A percentile compares a stretch with the other conserved stretches of the same genome.
Conservation (phyloP, 2,113 vertebrate species). For the Chascanopsetta lugubris region DNA sequence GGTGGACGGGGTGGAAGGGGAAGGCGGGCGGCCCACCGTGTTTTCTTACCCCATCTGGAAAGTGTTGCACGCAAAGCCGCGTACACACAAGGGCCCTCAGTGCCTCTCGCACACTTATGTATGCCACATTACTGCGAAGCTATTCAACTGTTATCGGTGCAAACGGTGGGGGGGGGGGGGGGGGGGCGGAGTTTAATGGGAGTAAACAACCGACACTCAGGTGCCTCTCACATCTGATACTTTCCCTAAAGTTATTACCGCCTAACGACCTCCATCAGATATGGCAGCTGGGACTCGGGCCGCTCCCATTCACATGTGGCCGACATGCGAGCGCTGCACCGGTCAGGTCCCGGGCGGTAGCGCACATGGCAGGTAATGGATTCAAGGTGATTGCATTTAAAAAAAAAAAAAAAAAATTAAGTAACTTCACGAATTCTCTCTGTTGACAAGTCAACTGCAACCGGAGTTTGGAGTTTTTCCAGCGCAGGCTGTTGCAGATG, state of each 20-base stretch:
- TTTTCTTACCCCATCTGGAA: conserved; percentile 77
- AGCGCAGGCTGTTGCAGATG: conserved; percentile 13
- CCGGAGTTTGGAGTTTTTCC: conserved; percentile 5
- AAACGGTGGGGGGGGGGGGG: conserved; percentile 44
- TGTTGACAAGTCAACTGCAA: not conserved
- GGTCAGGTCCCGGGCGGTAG: not conserved
- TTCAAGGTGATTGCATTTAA: not conserved
- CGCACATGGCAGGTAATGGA: not conserved
- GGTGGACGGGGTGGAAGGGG: conserved; percentile 47
- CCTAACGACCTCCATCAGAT: conserved; percentile 59
- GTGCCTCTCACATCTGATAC: conserved; percentile 67
- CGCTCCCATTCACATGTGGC: conserved; percentile 28
- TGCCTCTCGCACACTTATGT: conserved; percentile 29
- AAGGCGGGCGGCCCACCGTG: conserved; percentile 43
- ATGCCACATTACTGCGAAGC: conserved; percentile 60
- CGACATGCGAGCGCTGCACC: conserved; percentile 28
- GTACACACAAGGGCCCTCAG: conserved; percentile 30
- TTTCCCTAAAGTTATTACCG: conserved; percentile 47
- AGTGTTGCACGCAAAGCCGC: conserved; percentile 56
- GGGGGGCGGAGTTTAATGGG: conserved; percentile 68
- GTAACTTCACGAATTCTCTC: not conserved
- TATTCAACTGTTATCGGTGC: conserved; percentile 62
- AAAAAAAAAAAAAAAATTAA: too few species aligned
- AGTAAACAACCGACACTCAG: conserved; percentile 37
- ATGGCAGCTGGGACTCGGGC: conserved; percentile 34